A percentile compares a stretch with the other conserved stretches of the same genome.
phyloP scores from a whole-genome alignment of 2,888 invertebrate genomes.

The Dryomyza anilis region DNA sequence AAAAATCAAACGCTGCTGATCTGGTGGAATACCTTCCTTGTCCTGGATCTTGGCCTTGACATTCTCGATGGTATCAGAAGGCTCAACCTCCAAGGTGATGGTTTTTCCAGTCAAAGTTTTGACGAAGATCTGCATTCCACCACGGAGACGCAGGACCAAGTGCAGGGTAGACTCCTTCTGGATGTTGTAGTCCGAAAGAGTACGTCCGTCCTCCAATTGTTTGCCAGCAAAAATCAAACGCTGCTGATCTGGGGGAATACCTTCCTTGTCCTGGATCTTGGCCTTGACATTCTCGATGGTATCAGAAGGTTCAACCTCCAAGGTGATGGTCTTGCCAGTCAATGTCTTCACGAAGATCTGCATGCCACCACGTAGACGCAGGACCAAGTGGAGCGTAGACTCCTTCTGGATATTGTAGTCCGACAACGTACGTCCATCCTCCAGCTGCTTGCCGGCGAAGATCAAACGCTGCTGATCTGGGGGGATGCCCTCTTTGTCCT shows the following conservation, averaged over 20 bases:
- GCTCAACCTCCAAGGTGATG: slow-evolving; percentile 46
- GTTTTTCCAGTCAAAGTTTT: slow-evolving; percentile 35
- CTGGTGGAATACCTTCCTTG: slow-evolving; percentile 41
- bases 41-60: slow-evolving; percentile 41
- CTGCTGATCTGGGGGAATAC: slow-evolving; percentile 24
- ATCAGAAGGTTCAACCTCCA: slow-evolving; percentile 23
- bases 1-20: slow-evolving; percentile 40
- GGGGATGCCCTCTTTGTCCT: slow-evolving; percentile 39
- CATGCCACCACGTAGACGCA: slow-evolving; percentile 48
- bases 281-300: slow-evolving; percentile 26
- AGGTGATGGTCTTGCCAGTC: slow-evolving; percentile 42
- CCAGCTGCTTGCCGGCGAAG: slow-evolving; percentile 37
- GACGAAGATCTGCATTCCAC: slow-evolving; percentile 23
- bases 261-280: slow-evolving; percentile 22
- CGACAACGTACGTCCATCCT: slow-evolving; percentile 51
- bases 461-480: slow-evolving; percentile 40
- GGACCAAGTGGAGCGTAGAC: slow-evolving; percentile 37
- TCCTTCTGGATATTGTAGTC: slow-evolving; percentile 26
- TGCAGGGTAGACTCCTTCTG: slow-evolving; percentile 23
- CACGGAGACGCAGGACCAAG: slow-evolving; percentile 21
- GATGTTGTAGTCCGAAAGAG: slow-evolving; percentile 20
- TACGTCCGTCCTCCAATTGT: slow-evolving; percentile 23
- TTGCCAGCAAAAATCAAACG: slow-evolving; percentile 24
- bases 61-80: slow-evolving; percentile 41
- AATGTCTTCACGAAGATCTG: slow-evolving; percentile 46